Evolutionary conservation across 1,140 invertebrate species (phyloP).

Genomic region (Plodia interpunctella): DNA sequence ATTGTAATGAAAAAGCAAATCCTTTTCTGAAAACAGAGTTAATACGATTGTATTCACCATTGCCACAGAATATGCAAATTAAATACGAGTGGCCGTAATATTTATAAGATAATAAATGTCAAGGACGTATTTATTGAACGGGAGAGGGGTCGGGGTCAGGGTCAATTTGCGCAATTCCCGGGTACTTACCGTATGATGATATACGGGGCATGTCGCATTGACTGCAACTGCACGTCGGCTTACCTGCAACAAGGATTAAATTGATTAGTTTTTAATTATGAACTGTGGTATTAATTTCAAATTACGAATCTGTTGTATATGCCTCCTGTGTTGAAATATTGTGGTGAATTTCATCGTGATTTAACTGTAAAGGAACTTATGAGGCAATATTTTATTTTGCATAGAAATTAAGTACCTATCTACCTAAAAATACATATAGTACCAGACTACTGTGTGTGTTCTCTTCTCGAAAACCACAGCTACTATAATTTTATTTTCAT

Average conservation of each 20-base stretch:
- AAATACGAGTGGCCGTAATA: neutral
- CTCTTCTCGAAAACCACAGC: too few species aligned
- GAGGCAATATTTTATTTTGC: too few species aligned
- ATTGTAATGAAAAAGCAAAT: too few species aligned
- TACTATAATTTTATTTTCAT: too few species aligned
- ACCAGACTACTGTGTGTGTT: too few species aligned
- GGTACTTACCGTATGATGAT: conserved; percentile 44
- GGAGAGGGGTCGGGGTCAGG: conserved; percentile 18
- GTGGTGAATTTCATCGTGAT: too few species aligned
- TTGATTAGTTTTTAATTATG: neutral
- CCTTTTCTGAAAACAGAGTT: conserved; percentile 58
- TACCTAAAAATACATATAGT: too few species aligned
- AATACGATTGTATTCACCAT: conserved; percentile 43
- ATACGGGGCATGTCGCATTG: conserved; percentile 40
- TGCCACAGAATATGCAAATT: conserved; percentile 25
- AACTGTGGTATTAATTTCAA: too few species aligned
- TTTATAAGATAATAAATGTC: conserved; percentile 8
- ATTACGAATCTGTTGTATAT: too few species aligned
- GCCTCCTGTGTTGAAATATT: too few species aligned
- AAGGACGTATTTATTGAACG: conserved; percentile 7
- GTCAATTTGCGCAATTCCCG: conserved; percentile 22
- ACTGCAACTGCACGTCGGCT: conserved; percentile 47
- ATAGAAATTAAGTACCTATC: too few species aligned
- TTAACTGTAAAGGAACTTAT: too few species aligned
- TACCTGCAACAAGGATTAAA: conserved; percentile 58